phyloP scores from a whole-genome alignment of 2,888 invertebrate genomes.

The Eupithecia abbreviata region DNA sequence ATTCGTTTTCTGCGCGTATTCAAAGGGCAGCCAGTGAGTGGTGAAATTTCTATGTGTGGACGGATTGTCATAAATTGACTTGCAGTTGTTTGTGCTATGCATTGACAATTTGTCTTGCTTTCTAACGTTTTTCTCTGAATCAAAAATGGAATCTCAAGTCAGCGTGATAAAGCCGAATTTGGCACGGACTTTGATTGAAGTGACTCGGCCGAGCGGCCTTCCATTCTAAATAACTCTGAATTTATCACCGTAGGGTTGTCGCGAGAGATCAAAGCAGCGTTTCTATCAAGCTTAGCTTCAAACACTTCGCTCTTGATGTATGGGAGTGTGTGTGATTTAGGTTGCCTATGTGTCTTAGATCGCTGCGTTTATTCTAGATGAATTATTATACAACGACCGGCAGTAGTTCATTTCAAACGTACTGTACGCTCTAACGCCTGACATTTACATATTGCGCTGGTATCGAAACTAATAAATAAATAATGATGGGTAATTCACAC shows the following conservation, averaged over 20 bases:
- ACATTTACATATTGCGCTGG: neutral
- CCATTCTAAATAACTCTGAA: constrained; percentile 43
- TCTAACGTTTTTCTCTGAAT: neutral
- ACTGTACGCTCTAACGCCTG: neutral
- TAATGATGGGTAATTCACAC: too few relatives aligned
- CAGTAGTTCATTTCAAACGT: neutral
- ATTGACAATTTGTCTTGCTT: neutral
- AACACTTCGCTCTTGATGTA: constrained; percentile 2
- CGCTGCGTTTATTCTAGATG: neutral
- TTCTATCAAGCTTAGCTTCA: constrained; percentile 11
- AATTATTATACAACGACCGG: neutral
- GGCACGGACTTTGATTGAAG: constrained; percentile 1
- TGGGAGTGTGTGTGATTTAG: constrained; percentile 3
- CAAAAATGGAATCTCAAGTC: constrained; percentile 4
- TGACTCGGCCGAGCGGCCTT: constrained; percentile 33
- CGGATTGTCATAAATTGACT: neutral
- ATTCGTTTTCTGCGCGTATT: neutral
- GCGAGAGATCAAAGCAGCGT: constrained; percentile 19
- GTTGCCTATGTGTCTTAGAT: neutral
- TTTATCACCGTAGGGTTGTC: constrained; percentile 42
- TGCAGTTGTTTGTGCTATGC: neutral
- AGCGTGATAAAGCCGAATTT: constrained; percentile 15
- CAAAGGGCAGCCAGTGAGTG: neutral
- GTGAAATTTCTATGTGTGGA: neutral
- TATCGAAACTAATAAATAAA: neutral